Base-by-base conservation (phyloP, 1,140 invertebrate species). In the Araneus ventricosus region DNA sequence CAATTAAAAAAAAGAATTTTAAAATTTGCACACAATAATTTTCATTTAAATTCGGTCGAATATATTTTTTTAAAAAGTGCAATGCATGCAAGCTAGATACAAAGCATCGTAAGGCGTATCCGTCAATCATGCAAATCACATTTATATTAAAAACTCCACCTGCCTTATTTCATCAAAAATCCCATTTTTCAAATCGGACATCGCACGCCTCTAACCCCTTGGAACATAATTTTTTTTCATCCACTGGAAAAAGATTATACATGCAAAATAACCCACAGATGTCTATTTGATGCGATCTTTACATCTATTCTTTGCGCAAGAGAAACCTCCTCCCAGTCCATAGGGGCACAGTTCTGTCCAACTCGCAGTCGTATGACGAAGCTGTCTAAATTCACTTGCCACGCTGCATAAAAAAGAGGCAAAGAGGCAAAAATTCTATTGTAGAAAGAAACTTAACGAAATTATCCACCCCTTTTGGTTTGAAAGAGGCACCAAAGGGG, bases 401-500 rank as follows among this genome's bases (percentile, higher is more conserved):
- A 3, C 14, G 61, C n/a, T 37, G 17, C 14, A 30, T 30, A 20
- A 34, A 75, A 75, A 75, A 70, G 17, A 10, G 8, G 27, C 59
- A 61, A 61, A 61, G 27, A 30, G 67, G 4, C 30, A 37, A 37
- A 75, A 75, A 79, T 52, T 79, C 88, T 70, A 79, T 90, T 90
- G 88, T 90, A 37, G 45, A 75, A 88, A 59, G 88, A 80, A 90
- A 59, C 24, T 59, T 91, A 91, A 91, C 89, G 30, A 61, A 91
- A 84, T 91, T 84, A 84, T 84, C 89, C 79, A 84, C 75, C 89
- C 89, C 89, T 84, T 90, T 91, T 37, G 41, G 70, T 80, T 59
- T 59, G 17, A 84, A 84, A 88, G 89, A 79, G 89, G 89, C 89
- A 84, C 89, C 59, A 91, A 91, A 84, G 89, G 89, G 89, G 89